Evolutionary conservation across 2,797 vertebrate species (phyloP).

Genomic region (Prionace glauca): DNA sequence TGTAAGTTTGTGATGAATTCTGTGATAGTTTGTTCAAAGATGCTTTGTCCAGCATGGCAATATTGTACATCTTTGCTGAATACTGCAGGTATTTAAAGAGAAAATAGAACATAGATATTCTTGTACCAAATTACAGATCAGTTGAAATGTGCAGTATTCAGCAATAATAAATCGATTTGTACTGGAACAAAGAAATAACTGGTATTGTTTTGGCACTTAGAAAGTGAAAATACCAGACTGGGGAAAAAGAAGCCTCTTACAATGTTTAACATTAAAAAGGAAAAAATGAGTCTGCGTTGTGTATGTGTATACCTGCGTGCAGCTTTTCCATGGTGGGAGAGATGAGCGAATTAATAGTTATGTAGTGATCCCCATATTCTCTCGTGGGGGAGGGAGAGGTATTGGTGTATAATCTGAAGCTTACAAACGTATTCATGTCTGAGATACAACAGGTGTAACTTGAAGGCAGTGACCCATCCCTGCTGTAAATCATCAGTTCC

Average conservation of each 20-base stretch:
- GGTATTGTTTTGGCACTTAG: constrained; percentile 55
- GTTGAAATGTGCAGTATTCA: constrained; percentile 58
- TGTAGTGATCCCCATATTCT: constrained; percentile 42
- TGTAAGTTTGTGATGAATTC: constrained; percentile 43
- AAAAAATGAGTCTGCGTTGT: not conserved
- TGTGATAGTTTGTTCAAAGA: constrained; percentile 39
- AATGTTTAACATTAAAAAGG: constrained; percentile 44
- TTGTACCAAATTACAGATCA: constrained; percentile 61
- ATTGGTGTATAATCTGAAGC: not conserved
- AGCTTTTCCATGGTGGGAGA: not conserved
- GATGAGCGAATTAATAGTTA: constrained; percentile 38
- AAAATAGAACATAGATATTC: constrained; percentile 61
- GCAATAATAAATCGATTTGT: constrained; percentile 59
- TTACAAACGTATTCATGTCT: not conserved
- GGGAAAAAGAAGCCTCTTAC: constrained; percentile 63
- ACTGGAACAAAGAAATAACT: constrained; percentile 55
- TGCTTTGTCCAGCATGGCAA: constrained; percentile 49
- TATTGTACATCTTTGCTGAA: constrained; percentile 44
- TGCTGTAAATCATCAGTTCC: not conserved
- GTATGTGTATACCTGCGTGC: not conserved
- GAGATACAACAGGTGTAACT: not conserved
- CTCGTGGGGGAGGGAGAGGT: not conserved
- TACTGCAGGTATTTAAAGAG: constrained; percentile 43
- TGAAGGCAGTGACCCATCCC: not conserved
- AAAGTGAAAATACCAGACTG: constrained; percentile 58